Conservation (phyloP, 2,113 vertebrate genomes). For the Rhinolophus ferrumequinum region DNA sequence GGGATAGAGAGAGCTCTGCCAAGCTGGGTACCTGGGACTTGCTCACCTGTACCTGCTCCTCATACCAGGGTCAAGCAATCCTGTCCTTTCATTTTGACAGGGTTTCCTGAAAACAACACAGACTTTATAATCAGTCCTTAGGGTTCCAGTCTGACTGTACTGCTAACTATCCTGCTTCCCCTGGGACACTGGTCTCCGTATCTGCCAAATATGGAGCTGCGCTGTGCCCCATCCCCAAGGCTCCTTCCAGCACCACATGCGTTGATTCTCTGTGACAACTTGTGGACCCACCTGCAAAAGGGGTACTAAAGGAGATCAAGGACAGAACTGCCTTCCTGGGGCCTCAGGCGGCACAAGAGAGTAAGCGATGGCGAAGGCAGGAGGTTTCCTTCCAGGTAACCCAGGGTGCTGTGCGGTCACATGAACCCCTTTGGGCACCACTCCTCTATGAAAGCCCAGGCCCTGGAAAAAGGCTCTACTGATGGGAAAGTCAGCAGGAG, state of each 20-base stretch:
- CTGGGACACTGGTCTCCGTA: not conserved
- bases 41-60: not conserved
- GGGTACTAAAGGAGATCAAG: not conserved
- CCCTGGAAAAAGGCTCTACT: not conserved
- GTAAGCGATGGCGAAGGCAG: not conserved
- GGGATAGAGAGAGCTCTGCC: not conserved
- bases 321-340: not conserved
- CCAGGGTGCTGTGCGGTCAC: no score
- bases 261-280: accelerated
- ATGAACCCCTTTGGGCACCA: not conserved
- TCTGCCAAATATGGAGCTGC: not conserved
- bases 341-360: not conserved
- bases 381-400: not conserved
- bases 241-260: not conserved
- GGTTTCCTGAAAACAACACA: not conserved
- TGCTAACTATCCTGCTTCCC: not conserved
- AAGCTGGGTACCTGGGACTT: no score
- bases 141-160: not conserved
- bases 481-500: not conserved
- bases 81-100: not conserved
- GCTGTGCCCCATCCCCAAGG: not conserved
- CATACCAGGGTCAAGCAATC: not conserved
- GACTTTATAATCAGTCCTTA: not conserved
- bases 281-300: accelerated
- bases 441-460: not conserved